A percentile compares a stretch with the other conserved stretches of the same genome.
These are phyloP conservation scores for Tylochromis polylepis DNA, from an alignment of 2,113 vertebrate species.

Conservation along the genomic window DNA sequence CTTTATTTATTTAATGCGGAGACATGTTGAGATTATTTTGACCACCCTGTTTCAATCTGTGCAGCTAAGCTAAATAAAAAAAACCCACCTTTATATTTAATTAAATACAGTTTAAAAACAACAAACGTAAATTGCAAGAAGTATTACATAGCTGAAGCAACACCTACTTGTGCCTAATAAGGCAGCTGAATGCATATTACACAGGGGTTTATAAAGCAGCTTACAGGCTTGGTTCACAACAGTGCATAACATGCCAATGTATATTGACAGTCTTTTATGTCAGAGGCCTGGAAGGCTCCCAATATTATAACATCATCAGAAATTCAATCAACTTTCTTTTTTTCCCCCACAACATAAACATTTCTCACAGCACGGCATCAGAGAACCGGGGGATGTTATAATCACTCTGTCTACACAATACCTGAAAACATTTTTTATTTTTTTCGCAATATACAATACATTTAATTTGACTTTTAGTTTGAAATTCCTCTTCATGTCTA, in stretches of 20 bases:
- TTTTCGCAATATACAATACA: slow-evolving; percentile 14
- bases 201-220: background rate
- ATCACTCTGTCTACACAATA: slow-evolving; percentile 15
- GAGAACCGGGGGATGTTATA: slow-evolving; percentile 2
- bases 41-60: background rate
- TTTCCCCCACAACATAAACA: slow-evolving; percentile 3
- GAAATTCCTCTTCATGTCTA: slow-evolving; percentile 18
- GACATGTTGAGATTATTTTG: background rate
- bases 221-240: background rate
- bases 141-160: background rate
- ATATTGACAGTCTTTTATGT: slow-evolving; percentile 23
- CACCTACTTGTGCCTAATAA: background rate
- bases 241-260: background rate
- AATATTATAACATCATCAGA: slow-evolving; percentile 24
- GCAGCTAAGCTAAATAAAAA: background rate
- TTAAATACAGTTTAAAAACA: background rate
- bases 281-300: slow-evolving; percentile 2
- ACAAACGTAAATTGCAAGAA: background rate
- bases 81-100: background rate
- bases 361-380: slow-evolving; percentile 9
- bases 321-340: slow-evolving; percentile 31
- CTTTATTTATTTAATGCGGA: background rate
- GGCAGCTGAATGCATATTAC: background rate
- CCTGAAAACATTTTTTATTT: slow-evolving; percentile 25
- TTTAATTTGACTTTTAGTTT: slow-evolving; percentile 13